These are phyloP conservation scores for Sweltsa coloradensis DNA, from an alignment of 1,140 invertebrate species.

Conservation along the genomic window DNA sequence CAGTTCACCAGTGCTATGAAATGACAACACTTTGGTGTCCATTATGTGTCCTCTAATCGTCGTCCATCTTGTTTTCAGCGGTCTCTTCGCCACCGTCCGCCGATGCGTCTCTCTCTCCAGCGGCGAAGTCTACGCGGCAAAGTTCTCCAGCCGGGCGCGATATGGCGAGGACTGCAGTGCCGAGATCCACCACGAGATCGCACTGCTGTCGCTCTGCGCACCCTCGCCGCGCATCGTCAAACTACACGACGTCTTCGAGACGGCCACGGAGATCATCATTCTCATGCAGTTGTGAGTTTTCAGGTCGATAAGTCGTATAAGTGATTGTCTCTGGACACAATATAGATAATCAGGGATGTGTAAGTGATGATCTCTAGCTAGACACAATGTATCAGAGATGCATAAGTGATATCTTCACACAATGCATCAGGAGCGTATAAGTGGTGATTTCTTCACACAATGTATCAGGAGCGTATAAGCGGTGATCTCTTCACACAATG, in stretches of 20 bases:
- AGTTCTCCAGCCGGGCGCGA: constrained; percentile 55
- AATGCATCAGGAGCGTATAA: too few species aligned
- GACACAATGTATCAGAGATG: too few species aligned
- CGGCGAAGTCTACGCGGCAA: constrained; percentile 55
- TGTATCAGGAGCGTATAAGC: not conserved
- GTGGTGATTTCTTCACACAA: not conserved
- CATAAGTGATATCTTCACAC: too few species aligned
- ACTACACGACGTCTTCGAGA: constrained; percentile 59
- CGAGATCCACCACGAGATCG: constrained; percentile 53
- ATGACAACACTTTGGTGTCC: too few species aligned
- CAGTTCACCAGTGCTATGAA: too few species aligned
- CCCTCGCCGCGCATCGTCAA: constrained; percentile 49
- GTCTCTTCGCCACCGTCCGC: constrained; percentile 65
- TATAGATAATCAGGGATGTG: too few species aligned
- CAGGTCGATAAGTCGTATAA: too few species aligned
- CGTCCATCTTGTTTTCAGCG: constrained; percentile 48
- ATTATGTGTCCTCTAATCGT: too few species aligned
- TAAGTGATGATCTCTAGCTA: too few species aligned
- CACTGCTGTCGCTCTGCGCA: constrained; percentile 47
- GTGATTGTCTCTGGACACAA: not conserved
- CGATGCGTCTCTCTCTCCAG: constrained; percentile 45
- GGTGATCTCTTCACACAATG: too few species aligned
- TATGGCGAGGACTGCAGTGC: constrained; percentile 47
- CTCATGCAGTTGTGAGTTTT: constrained; percentile 62
- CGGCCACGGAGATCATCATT: constrained; percentile 52